Evolutionary conservation across 2,888 invertebrate species (phyloP).

Genomic region (Torymus texanus): DNA sequence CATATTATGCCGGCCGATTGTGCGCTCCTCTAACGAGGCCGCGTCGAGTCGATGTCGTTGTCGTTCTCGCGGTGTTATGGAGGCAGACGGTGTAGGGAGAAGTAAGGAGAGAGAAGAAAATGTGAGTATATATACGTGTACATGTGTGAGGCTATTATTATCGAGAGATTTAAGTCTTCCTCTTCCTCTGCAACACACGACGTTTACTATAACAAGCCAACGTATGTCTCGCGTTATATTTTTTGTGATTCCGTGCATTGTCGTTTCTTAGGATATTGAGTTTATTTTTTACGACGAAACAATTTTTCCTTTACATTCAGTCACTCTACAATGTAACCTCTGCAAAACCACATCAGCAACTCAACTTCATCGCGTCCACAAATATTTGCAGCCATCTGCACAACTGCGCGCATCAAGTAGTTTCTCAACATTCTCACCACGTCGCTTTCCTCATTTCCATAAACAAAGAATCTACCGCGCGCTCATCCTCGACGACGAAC

Average conservation of each 20-base stretch:
- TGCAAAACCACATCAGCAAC: no score
- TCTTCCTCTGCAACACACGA: background rate
- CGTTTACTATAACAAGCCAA: no score
- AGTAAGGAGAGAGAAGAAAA: conserved; percentile 2
- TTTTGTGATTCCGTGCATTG: no score
- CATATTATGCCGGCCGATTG: conserved; percentile 47
- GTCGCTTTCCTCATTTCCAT: background rate
- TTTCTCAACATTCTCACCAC: background rate
- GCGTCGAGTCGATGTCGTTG: background rate
- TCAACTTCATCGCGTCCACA: no score
- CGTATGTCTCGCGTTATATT: no score
- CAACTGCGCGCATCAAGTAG: background rate
- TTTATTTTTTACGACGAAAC: no score
- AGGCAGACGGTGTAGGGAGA: background rate
- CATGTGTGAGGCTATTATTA: background rate
- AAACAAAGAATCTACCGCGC: no score
- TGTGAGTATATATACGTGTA: background rate
- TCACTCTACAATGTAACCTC: no score
- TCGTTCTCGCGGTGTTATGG: no score
- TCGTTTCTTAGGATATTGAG: no score
- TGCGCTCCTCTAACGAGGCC: conserved; percentile 46
- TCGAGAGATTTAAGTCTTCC: conserved; percentile 12
- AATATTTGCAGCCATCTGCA: background rate
- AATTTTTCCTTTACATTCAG: no score
- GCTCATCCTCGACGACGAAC: no score